Conservation (phyloP, 2,888 invertebrate genomes). For the Rhogogaster chlorosoma region DNA sequence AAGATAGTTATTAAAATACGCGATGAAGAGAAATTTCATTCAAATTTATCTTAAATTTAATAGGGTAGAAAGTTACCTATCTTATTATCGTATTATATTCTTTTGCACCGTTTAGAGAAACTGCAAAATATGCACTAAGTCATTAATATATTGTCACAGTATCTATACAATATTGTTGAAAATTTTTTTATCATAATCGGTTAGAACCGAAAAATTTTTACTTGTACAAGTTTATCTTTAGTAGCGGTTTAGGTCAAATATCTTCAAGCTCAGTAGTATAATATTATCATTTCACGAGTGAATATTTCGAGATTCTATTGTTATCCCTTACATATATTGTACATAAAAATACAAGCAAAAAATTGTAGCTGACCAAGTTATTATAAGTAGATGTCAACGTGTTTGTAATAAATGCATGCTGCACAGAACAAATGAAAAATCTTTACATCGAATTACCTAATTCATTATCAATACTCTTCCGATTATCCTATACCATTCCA, state of each 20-base stretch:
- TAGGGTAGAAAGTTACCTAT: background rate
- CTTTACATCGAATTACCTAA: background rate
- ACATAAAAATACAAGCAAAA: conserved; percentile 16
- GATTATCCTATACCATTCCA: background rate
- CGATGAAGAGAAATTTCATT: background rate
- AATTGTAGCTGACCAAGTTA: conserved; percentile 30
- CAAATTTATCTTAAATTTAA: background rate
- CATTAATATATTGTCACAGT: background rate
- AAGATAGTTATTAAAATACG: conserved; percentile 4
- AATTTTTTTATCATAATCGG: background rate
- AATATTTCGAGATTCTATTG: background rate
- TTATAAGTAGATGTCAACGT: conserved; percentile 30
- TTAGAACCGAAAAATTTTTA: background rate
- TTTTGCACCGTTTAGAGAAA: background rate
- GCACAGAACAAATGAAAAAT: conserved; percentile 30
- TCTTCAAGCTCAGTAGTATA: background rate
- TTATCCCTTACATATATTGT: conserved; percentile 19
- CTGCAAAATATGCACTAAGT: background rate
- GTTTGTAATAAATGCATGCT: conserved; percentile 46
- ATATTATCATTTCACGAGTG: conserved; percentile 1
- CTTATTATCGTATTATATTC: background rate
- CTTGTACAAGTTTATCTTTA: background rate
- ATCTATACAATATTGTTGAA: conserved; percentile 17
- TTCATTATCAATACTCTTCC: background rate
- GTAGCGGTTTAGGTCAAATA: background rate